phyloP scores from a whole-genome alignment of 53 echinoderm and acorn worm species.

The Zoroaster sp. region DNA sequence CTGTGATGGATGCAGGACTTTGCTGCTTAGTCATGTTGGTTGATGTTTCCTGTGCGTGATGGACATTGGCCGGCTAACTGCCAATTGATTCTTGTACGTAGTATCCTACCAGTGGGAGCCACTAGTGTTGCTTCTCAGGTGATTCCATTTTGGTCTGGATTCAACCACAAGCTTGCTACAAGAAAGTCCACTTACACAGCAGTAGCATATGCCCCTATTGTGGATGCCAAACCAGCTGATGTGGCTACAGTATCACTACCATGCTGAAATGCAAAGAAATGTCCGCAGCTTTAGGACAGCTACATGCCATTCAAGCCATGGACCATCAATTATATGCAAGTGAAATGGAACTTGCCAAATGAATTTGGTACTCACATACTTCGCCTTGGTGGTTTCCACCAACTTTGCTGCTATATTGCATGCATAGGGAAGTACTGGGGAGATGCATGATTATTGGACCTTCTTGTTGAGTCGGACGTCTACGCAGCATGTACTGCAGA shows the following conservation, averaged over 20 bases:
- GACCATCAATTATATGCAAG: conserved; percentile 58
- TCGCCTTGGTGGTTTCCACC: conserved; percentile 58
- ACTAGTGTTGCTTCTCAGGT: neutral
- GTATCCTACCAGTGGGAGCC: neutral
- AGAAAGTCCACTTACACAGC: neutral
- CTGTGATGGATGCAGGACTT: too few relatives aligned
- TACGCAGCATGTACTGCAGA: conserved; percentile 48
- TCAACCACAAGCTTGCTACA: conserved; percentile 21
- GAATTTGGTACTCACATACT: conserved; percentile 28
- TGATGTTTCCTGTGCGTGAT: too few relatives aligned
- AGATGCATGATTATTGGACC: conserved; percentile 32
- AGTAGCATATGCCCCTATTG: conserved; percentile 34
- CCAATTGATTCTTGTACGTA: neutral
- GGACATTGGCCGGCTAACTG: neutral
- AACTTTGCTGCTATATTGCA: conserved; percentile 40
- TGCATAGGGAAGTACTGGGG: conserved; percentile 59
- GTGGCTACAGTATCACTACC: conserved; percentile 26
- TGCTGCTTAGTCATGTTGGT: too few relatives aligned
- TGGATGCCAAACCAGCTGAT: conserved; percentile 44
- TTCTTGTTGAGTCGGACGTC: conserved; percentile 41
- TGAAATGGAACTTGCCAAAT: conserved; percentile 17
- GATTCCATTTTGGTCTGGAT: conserved; percentile 54
- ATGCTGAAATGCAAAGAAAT: conserved; percentile 19
- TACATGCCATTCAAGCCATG: conserved; percentile 30
- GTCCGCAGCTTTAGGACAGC: conserved; percentile 35